These are phyloP conservation scores for Peromyscus leucopus DNA, from an alignment of 2,113 vertebrate species.

Conservation along the genomic window DNA sequence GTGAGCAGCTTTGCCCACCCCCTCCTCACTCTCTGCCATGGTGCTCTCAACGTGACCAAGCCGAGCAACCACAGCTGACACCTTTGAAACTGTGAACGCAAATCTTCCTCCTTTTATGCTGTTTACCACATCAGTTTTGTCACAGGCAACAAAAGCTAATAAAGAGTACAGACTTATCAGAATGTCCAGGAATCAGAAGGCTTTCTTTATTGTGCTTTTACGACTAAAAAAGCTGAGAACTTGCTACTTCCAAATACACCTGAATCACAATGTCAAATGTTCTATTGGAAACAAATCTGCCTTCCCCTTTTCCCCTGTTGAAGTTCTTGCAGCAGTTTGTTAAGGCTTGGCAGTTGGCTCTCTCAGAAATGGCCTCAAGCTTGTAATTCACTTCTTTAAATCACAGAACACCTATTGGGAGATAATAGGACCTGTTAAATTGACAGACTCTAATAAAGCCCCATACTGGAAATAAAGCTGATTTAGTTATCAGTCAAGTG, in stretches of 20 bases:
- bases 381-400: conserved; percentile 65
- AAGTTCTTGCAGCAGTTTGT: background rate
- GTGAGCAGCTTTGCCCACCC: background rate
- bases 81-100: background rate
- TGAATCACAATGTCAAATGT: background rate
- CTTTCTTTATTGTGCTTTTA: background rate
- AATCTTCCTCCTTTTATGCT: background rate
- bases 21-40: rapidly evolving
- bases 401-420: conserved; percentile 47
- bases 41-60: background rate
- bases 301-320: background rate
- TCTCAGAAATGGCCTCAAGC: conserved; percentile 41
- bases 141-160: background rate
- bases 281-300: background rate
- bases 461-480: conserved; percentile 64
- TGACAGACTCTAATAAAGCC: conserved; percentile 58
- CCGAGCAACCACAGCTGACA: background rate
- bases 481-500: conserved; percentile 70
- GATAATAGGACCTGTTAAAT: conserved; percentile 60
- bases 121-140: background rate
- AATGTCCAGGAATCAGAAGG: background rate
- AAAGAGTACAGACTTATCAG: background rate
- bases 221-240: background rate
- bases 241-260: background rate
- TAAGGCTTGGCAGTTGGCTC: background rate